These are phyloP conservation scores for Parelbella ahira DNA, from an alignment of 2,888 invertebrate species.

Conservation along the genomic window DNA sequence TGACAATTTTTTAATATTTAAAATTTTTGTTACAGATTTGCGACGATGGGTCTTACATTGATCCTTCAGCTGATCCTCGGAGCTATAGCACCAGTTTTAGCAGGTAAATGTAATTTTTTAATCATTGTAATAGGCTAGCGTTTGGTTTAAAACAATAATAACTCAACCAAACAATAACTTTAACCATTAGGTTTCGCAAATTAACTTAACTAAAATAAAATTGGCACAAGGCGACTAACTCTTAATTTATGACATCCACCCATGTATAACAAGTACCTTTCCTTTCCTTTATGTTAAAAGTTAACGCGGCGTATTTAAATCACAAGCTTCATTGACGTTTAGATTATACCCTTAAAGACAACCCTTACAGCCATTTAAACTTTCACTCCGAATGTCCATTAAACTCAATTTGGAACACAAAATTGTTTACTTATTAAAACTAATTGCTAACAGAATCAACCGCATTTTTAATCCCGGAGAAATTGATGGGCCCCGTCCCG, in stretches of 20 bases:
- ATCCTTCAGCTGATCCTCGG: constrained; percentile 45
- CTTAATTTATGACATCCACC: no score
- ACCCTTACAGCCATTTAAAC: constrained; percentile 2
- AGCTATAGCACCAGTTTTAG: constrained; percentile 40
- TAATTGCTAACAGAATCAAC: constrained; percentile 54
- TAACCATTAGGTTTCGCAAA: no score
- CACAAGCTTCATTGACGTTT: no score
- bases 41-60: constrained; percentile 42
- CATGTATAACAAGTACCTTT: no score
- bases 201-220: no score
- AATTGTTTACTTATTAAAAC: constrained; percentile 54
- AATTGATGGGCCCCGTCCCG: constrained; percentile 47
- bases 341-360: no score
- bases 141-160: no score
- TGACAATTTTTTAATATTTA: no score
- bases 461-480: constrained; percentile 46
- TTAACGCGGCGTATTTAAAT: no score
- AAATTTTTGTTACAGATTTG: constrained; percentile 42
- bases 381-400: constrained; percentile 13
- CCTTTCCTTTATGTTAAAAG: neutral
- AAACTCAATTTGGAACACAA: constrained; percentile 16
- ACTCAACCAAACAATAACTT: no score
- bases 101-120: constrained; percentile 42
- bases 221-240: no score
- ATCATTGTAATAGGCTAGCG: no score